Evolutionary conservation across 1,140 invertebrate genomes (phyloP).

Genomic region (Formica exsecta): DNA sequence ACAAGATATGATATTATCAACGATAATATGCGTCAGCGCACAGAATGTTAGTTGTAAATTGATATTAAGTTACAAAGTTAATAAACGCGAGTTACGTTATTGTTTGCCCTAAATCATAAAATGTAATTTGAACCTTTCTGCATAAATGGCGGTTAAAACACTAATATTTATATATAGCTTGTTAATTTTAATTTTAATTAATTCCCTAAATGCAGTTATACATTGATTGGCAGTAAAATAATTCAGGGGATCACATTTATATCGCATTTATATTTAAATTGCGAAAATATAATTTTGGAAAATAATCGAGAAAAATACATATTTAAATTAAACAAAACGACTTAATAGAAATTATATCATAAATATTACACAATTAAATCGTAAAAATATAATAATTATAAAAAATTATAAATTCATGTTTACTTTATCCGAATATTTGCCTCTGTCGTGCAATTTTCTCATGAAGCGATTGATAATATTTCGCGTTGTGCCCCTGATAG

Average conservation of each 20-base stretch:
- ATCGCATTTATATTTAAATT: neutral
- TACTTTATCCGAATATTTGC: neutral
- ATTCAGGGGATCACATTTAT: neutral
- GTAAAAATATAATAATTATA: neutral
- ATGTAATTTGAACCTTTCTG: neutral
- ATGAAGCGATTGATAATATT: neutral
- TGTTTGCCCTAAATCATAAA: slow-evolving; percentile 26
- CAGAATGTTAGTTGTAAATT: slow-evolving; percentile 42
- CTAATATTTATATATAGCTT: neutral
- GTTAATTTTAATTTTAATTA: slow-evolving; percentile 4
- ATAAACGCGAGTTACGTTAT: slow-evolving; percentile 39
- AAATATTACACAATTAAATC: neutral
- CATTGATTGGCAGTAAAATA: neutral
- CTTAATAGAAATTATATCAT: neutral
- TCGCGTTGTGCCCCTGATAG: neutral
- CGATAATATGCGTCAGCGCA: slow-evolving; percentile 37
- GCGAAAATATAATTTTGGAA: too few relatives aligned
- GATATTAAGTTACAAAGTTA: slow-evolving; percentile 53
- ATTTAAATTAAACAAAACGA: neutral
- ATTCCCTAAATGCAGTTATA: neutral
- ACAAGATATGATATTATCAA: slow-evolving; percentile 51
- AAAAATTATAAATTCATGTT: neutral
- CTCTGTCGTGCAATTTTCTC: neutral
- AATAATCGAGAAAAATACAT: too few relatives aligned
- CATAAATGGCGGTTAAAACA: neutral